A percentile compares a stretch with the other conserved stretches of the same genome.
phyloP scores from a whole-genome alignment of 1,140 invertebrate genomes.

The Lamellibrachia luymesi region DNA sequence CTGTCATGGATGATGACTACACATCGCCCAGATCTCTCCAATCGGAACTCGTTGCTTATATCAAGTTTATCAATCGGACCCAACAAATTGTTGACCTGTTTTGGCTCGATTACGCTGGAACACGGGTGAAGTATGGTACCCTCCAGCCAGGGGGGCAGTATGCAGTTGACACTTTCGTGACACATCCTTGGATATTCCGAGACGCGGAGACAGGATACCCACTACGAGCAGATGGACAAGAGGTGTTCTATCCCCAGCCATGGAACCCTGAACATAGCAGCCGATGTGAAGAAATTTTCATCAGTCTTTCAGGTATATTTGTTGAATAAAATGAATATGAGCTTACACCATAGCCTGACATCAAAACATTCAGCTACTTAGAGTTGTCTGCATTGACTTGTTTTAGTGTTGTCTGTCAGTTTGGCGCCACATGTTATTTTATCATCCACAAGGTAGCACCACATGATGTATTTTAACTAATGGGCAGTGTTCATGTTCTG shows the following conservation, averaged over 20 bases:
- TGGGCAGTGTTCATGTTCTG: background rate
- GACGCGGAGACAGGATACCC: conserved; percentile 64
- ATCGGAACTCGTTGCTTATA: conserved; percentile 52
- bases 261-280: background rate
- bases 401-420: background rate
- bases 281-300: background rate
- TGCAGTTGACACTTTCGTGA: conserved; percentile 70
- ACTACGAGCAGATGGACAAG: background rate
- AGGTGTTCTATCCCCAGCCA: background rate
- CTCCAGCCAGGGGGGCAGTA: conserved; percentile 59
- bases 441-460: background rate
- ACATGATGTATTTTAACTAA: background rate
- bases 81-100: conserved; percentile 65
- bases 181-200: conserved; percentile 73
- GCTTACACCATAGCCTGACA: background rate
- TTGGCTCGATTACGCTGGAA: conserved; percentile 74
- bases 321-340: background rate
- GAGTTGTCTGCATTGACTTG: background rate
- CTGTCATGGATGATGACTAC: background rate
- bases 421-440: background rate
- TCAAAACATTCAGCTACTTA: background rate
- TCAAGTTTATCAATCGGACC: conserved; percentile 72
- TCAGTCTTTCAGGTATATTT: background rate
- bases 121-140: conserved; percentile 61
- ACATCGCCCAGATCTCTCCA: background rate